Conservation (phyloP, 2,797 vertebrate genomes). For the Thunnus albacares region DNA sequence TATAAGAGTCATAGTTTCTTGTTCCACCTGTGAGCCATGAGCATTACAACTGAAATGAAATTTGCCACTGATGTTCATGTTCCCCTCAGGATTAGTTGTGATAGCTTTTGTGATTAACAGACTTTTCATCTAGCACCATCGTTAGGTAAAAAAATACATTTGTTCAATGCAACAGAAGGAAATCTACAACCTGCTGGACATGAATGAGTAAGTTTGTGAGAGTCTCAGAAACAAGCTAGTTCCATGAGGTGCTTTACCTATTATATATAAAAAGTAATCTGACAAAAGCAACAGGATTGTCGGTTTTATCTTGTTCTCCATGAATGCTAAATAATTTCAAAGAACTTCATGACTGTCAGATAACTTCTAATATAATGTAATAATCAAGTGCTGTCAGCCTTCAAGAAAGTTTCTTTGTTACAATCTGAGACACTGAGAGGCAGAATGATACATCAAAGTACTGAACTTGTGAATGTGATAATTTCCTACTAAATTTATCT, state of each 20-base stretch:
- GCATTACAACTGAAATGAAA: no score
- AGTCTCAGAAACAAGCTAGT: not conserved
- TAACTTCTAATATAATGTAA: not conserved
- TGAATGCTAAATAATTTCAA: conserved; percentile 23
- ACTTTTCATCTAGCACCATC: not conserved
- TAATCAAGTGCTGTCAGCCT: conserved; percentile 16
- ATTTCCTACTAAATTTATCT: conserved; percentile 54
- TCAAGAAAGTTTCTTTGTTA: conserved; percentile 28
- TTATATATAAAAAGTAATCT: not conserved
- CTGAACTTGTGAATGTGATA: conserved; percentile 22
- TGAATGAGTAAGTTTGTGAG: not conserved
- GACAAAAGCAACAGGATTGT: conserved; percentile 14
- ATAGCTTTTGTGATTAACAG: not conserved
- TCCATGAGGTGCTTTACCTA: not conserved
- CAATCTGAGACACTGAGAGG: conserved; percentile 17
- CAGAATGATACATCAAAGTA: conserved; percentile 44
- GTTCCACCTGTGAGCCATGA: no score
- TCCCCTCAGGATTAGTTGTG: not conserved
- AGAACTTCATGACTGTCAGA: conserved; percentile 16
- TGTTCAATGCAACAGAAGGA: no score
- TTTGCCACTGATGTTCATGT: no score
- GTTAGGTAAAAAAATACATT: not conserved
- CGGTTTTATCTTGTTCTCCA: conserved; percentile 11
- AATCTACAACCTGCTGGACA: not conserved
- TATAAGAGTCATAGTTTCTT: no score